Percentiles rank a stretch among this genome's conserved stretches.
Evolutionary conservation across 2,888 invertebrate genomes (phyloP).

Genomic region (Tinea pellionella): DNA sequence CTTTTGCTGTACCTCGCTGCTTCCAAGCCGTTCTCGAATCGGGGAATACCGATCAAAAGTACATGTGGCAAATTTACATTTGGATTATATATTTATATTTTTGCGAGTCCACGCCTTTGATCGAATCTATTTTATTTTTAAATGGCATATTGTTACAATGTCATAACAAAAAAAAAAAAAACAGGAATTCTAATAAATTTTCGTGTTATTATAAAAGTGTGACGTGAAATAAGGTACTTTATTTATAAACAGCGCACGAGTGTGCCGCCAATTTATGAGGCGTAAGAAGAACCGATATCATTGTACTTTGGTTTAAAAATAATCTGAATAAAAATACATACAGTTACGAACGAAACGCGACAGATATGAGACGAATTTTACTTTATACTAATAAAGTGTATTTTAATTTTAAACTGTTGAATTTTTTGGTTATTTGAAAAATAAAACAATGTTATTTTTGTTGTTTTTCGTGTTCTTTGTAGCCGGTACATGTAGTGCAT

Average conservation of each 20-base stretch:
- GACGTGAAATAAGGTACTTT: not conserved
- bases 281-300: not conserved
- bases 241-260: not conserved
- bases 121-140: too few species aligned
- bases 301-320: not conserved
- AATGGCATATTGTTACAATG: too few species aligned
- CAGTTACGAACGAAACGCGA: constrained; percentile 8
- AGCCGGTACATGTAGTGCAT: not conserved
- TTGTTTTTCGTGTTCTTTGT: not conserved
- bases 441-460: not conserved
- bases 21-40: too few species aligned
- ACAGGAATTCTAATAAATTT: too few species aligned
- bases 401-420: not conserved
- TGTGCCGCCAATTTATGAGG: not conserved
- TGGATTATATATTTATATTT: too few species aligned
- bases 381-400: not conserved
- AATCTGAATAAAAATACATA: not conserved
- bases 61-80: too few species aligned
- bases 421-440: not conserved
- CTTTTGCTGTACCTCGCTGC: too few species aligned
- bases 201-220: too few species aligned
- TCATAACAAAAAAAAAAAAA: too few species aligned
- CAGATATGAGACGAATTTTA: not conserved
- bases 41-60: too few species aligned
- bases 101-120: too few species aligned